A percentile compares a stretch with the other conserved stretches of the same genome.
Conservation (phyloP, 2,797 vertebrate species). For the Leptoclinus maculatus region DNA sequence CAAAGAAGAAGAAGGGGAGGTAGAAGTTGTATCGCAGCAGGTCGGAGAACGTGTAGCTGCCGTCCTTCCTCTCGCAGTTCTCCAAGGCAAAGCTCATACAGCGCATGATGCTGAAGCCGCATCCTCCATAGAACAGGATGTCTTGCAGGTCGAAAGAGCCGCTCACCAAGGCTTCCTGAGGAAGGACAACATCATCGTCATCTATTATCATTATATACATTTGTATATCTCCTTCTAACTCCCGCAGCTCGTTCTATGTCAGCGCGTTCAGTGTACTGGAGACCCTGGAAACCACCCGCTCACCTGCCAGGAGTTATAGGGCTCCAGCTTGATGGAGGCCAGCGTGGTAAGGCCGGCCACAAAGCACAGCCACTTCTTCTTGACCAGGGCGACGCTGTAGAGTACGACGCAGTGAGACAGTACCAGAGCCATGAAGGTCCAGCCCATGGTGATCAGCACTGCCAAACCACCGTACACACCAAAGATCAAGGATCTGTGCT, state of each 20-base stretch:
- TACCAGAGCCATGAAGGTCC: constrained; percentile 89
- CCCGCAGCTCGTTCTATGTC: neutral
- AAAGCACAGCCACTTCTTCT: constrained; percentile 93
- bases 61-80: constrained; percentile 89
- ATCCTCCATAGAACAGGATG: constrained; percentile 94
- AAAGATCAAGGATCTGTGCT: constrained; percentile 94
- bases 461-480: constrained; percentile 89
- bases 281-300: constrained; percentile 9
- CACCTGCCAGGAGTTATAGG: constrained; percentile 97
- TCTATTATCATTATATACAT: neutral
- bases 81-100: constrained; percentile 97
- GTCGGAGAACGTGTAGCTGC: constrained; percentile 90
- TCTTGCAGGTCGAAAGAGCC: constrained; percentile 95
- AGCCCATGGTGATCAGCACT: constrained; percentile 92
- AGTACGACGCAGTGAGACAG: constrained; percentile 92
- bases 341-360: constrained; percentile 89
- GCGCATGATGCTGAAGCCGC: constrained; percentile 93
- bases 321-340: constrained; percentile 94
- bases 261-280: neutral
- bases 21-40: constrained; percentile 99
- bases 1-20: constrained; percentile 99
- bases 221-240: neutral
- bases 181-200: constrained; percentile 28
- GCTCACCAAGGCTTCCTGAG: constrained; percentile 89
- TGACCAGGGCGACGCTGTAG: constrained; percentile 89